Conservation (phyloP, 2,113 vertebrate genomes). For the Archocentrus centrarchus region DNA sequence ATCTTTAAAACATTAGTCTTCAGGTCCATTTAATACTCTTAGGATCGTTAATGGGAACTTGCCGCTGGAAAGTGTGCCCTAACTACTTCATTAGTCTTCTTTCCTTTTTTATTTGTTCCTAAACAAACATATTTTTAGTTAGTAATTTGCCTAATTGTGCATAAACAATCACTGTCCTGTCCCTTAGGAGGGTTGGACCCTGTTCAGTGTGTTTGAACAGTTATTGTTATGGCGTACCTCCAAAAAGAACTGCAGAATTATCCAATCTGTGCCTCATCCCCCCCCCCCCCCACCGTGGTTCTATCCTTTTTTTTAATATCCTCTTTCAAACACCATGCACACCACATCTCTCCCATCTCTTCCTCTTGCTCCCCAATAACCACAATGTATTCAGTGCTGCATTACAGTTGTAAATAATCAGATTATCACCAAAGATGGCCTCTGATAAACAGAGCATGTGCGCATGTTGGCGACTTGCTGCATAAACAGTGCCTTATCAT, state of each 20-base stretch:
- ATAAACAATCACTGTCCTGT: constrained; percentile 51
- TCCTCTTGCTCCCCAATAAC: constrained; percentile 4
- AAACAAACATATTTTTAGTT: constrained; percentile 63
- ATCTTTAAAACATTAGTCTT: constrained; percentile 46
- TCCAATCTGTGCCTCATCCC: constrained; percentile 40
- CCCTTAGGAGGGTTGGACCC: constrained; percentile 54
- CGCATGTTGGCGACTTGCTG: constrained; percentile 48
- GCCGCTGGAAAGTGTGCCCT: constrained; percentile 29
- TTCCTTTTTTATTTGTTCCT: constrained; percentile 61
- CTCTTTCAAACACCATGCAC: constrained; percentile 13
- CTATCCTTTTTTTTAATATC: constrained; percentile 21
- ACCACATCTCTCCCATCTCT: not conserved
- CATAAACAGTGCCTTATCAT: constrained; percentile 64
- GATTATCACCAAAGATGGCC: constrained; percentile 57
- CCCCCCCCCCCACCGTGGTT: constrained; percentile 3
- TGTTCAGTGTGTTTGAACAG: constrained; percentile 39
- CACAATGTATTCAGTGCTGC: constrained; percentile 25
- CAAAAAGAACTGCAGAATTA: constrained; percentile 64
- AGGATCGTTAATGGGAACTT: constrained; percentile 47
- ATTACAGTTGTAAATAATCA: constrained; percentile 75
- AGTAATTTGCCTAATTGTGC: constrained; percentile 63
- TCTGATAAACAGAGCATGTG: constrained; percentile 55
- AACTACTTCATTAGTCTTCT: constrained; percentile 63
- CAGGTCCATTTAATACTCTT: constrained; percentile 49
- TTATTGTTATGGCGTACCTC: constrained; percentile 58